A percentile compares a stretch with the other conserved stretches of the same genome.
phyloP scores from a whole-genome alignment of 2,113 vertebrate genomes.

The Phyllostomus hastatus region DNA sequence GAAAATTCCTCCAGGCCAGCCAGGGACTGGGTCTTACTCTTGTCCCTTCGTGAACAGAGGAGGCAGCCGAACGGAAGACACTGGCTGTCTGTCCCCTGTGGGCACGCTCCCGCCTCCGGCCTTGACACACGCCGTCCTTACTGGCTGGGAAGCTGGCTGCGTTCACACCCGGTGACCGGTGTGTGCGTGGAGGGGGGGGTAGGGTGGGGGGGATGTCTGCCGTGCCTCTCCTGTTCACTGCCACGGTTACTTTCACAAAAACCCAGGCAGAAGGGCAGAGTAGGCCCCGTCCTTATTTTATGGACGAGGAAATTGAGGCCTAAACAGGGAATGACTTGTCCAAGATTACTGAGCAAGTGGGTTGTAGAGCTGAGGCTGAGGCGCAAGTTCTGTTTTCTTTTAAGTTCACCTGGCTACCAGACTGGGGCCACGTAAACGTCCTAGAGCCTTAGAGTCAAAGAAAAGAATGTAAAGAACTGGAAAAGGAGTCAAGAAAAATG shows the following conservation, averaged over 20 bases:
- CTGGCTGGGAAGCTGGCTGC: accelerated
- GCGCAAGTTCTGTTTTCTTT: background rate
- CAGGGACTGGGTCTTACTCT: background rate
- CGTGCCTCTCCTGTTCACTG: background rate
- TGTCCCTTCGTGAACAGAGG: background rate
- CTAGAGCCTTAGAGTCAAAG: background rate
- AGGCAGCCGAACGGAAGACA: background rate
- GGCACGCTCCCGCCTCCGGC: background rate
- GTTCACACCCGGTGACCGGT: background rate
- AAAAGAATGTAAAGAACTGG: background rate
- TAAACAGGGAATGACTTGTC: background rate
- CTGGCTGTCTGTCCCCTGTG: accelerated
- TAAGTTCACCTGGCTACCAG: background rate
- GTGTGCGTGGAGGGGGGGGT: accelerated
- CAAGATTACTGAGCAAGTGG: background rate
- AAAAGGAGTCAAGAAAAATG: background rate
- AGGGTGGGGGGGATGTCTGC: too few species aligned
- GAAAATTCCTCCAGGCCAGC: background rate
- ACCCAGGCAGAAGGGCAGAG: background rate
- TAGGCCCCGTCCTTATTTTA: background rate
- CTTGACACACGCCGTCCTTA: background rate
- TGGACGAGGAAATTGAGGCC: background rate
- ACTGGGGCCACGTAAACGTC: background rate
- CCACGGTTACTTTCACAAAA: background rate
- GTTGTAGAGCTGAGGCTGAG: background rate